Evolutionary conservation across 2,888 invertebrate genomes (phyloP).

Genomic region (Athripsodes cinereus): DNA sequence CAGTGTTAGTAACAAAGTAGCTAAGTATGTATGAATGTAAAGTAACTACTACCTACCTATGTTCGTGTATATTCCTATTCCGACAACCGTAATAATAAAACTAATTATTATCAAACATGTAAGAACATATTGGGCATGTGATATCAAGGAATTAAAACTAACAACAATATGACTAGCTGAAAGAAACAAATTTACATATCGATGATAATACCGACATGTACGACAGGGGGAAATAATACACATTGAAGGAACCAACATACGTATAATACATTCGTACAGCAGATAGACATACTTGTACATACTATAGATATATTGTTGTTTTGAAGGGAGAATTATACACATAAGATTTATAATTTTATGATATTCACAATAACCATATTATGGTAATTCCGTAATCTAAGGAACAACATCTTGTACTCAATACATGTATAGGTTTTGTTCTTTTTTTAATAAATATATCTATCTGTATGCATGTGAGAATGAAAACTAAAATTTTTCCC

Average conservation of each 20-base stretch:
- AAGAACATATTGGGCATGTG: background rate
- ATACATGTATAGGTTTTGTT: too few relatives aligned
- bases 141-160: background rate
- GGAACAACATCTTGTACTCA: too few relatives aligned
- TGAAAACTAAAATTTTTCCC: too few relatives aligned
- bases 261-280: background rate
- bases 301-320: background rate
- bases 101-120: background rate
- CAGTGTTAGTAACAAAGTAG: too few relatives aligned
- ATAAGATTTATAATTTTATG: too few relatives aligned
- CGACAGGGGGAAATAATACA: background rate
- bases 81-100: background rate
- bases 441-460: too few relatives aligned
- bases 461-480: too few relatives aligned
- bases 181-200: constrained; percentile 1
- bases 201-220: background rate
- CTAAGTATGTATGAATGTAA: too few relatives aligned
- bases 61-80: background rate
- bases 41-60: too few relatives aligned
- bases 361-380: too few relatives aligned
- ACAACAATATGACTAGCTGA: background rate
- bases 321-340: background rate
- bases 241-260: background rate
- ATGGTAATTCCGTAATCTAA: too few relatives aligned
- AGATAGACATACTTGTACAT: background rate